Percentiles rank a stretch among this genome's conserved stretches.
phyloP scores from a whole-genome alignment of 2,113 vertebrate genomes.

The Eidolon helvum region DNA sequence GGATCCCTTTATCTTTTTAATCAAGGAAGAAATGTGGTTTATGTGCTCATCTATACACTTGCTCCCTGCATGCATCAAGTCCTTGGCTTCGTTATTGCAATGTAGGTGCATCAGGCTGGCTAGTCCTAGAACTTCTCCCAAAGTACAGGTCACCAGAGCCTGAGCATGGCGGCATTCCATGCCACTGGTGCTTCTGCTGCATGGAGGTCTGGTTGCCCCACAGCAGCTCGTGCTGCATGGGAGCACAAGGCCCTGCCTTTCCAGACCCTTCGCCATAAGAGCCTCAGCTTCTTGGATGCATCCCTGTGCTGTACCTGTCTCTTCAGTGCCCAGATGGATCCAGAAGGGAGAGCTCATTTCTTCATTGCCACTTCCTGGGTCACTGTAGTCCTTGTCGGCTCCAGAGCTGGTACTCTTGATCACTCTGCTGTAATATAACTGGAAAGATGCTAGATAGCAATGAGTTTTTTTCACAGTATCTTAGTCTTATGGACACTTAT shows the following conservation, averaged over 20 bases:
- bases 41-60: slow-evolving; percentile 89
- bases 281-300: slow-evolving; percentile 81
- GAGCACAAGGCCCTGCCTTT: slow-evolving; percentile 89
- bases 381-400: not conserved
- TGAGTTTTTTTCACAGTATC: not conserved
- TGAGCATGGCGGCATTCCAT: slow-evolving; percentile 88
- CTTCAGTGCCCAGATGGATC: not conserved
- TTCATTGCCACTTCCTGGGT: not conserved
- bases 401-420: not conserved
- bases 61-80: slow-evolving; percentile 83
- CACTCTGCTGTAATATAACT: not conserved
- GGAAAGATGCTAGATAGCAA: not conserved
- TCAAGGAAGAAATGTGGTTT: slow-evolving; percentile 87
- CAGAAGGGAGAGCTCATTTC: not conserved
- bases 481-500: not conserved
- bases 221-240: slow-evolving; percentile 87
- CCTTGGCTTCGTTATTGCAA: slow-evolving; percentile 88
- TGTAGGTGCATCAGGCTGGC: slow-evolving; percentile 87
- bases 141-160: slow-evolving; percentile 85
- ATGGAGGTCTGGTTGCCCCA: slow-evolving; percentile 82
- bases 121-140: slow-evolving; percentile 90
- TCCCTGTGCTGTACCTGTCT: not conserved
- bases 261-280: slow-evolving; percentile 86
- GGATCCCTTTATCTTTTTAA: slow-evolving; percentile 85
- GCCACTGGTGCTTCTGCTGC: slow-evolving; percentile 87